These are phyloP conservation scores for Hafferia zeledoni DNA, from an alignment of 2,797 vertebrate genomes.

Conservation along the genomic window DNA sequence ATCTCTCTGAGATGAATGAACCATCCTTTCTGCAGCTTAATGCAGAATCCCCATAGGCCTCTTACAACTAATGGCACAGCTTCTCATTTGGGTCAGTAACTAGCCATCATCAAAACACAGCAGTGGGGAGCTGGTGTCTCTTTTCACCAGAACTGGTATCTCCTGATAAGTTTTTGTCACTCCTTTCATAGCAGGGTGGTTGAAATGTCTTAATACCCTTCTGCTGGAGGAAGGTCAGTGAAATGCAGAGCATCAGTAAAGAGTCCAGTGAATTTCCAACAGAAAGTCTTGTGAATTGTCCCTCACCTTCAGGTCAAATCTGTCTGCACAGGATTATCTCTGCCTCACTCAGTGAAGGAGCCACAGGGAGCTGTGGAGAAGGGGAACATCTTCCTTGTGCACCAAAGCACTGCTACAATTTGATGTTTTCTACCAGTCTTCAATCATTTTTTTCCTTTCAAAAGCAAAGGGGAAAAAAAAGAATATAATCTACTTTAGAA, in stretches of 20 bases:
- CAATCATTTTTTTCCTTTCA: background rate
- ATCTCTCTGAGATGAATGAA: background rate
- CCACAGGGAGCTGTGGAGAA: background rate
- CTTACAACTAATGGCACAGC: background rate
- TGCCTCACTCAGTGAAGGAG: background rate
- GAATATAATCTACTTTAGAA: background rate
- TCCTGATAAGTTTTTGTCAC: background rate
- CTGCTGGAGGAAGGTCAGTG: background rate
- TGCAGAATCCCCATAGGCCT: background rate
- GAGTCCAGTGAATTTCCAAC: background rate
- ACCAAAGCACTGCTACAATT: background rate
- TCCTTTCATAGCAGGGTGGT: rapidly evolving
- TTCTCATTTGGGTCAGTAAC: background rate
- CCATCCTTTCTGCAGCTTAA: background rate
- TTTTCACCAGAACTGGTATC: background rate
- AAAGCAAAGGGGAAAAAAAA: background rate
- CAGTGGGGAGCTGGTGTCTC: background rate
- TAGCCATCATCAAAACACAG: background rate
- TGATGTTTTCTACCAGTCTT: slow-evolving; percentile 3
- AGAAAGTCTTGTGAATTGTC: background rate
- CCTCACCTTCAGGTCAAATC: background rate
- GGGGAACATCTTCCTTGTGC: background rate
- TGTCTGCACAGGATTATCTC: background rate
- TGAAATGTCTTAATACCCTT: background rate
- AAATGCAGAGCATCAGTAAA: background rate